Evolutionary conservation across 2,797 vertebrate genomes (phyloP), one percentile per base, ranked within the genome.

Genomic region (Tadarida brasiliensis): DNA sequence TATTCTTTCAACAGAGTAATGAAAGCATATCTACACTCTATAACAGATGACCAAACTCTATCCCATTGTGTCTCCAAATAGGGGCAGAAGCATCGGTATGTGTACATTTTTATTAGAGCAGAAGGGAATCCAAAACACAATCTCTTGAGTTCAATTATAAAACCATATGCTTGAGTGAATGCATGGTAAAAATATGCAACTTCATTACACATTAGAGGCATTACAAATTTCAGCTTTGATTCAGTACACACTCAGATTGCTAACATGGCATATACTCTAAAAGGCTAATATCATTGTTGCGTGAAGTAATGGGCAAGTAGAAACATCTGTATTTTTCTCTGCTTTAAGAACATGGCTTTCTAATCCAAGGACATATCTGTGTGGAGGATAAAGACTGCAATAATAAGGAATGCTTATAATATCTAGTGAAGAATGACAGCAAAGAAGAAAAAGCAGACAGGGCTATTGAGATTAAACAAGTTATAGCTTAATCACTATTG

Each of bases 121-220:
- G 71, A 96, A 96, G 39, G 57, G 30, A 98, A 96, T 92, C 15
- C 44, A 96, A 94, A 96, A 93, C 77, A 78, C 16, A 96, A 88
- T 80, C 71, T 47, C 28, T 94, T 73, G 24, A 97, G 94, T 61
- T 96, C 59, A 97, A 96, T 96, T 87, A 95, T 4, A 91, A 81
- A 96, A 33, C 26, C 44, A 92, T 77, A 97, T 94, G 97, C 96
- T 90, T 94, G 77, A 81, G 2, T 59, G 3, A 96, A 59, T 19
- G 88, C 78, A 80, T 2, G 63, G 86, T 80, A 78, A 96, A 97
- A 98, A 96, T 65, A 93, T 73, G 88, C 78, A 89, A 94, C 92
- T 97, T 94, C 78, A 97, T 97, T 92, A 92, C 80, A 49, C 77
- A 59, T 96, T 96, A 92, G 89, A 97, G 70, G 24, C 26, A 39